Evolutionary conservation across 2,797 vertebrate species (phyloP).

Genomic region (Aldrovandia affinis): DNA sequence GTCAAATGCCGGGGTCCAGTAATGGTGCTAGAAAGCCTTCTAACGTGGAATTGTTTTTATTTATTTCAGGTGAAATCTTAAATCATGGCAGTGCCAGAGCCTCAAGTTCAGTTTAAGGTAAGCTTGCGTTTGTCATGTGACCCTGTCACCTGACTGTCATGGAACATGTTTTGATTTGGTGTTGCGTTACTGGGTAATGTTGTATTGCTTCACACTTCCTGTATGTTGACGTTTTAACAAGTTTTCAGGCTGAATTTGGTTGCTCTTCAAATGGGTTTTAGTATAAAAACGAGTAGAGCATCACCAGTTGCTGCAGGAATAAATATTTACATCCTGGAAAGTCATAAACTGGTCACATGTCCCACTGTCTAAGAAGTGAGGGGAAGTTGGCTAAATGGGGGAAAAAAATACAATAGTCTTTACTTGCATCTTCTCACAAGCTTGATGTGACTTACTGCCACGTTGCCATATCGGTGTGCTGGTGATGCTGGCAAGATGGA

Average conservation of each 20-base stretch:
- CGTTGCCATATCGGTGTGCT: too few relatives aligned
- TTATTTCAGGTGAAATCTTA: conserved; percentile 18
- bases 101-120: conserved; percentile 72
- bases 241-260: background rate
- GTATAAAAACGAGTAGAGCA: background rate
- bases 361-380: too few relatives aligned
- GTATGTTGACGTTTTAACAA: background rate
- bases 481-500: too few relatives aligned
- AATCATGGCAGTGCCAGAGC: conserved; percentile 64
- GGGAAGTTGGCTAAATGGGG: too few relatives aligned
- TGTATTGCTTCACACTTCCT: conserved; percentile 23
- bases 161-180: background rate
- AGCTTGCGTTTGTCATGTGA: background rate
- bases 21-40: background rate
- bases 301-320: background rate
- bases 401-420: too few relatives aligned
- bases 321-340: background rate
- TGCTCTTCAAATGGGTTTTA: background rate
- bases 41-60: background rate
- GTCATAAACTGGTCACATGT: too few relatives aligned
- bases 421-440: too few relatives aligned
- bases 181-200: background rate
- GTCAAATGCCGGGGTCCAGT: background rate
- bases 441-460: too few relatives aligned
- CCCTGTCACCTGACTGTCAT: background rate